Conservation (phyloP, 2,113 vertebrate genomes). For the Protobothrops mucrosquamatus region DNA sequence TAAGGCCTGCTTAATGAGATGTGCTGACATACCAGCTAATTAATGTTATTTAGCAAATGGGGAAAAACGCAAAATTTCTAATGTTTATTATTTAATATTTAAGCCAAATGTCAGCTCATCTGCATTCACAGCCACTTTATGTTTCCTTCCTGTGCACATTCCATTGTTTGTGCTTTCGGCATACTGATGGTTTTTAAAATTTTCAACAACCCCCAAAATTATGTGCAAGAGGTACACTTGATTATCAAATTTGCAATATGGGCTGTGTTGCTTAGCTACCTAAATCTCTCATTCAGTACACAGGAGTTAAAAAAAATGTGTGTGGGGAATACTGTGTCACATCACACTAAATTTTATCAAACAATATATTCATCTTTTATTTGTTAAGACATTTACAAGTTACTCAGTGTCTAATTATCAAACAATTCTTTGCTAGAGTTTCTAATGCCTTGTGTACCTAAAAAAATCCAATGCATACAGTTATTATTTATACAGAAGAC, state of each 20-base stretch:
- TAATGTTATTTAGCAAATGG: not conserved
- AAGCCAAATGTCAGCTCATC: not conserved
- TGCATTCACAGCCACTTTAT: not conserved
- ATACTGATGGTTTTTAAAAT: conserved; percentile 28
- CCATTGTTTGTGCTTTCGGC: not conserved
- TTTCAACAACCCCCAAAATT: conserved; percentile 20
- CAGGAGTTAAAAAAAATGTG: not conserved
- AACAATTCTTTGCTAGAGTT: not conserved
- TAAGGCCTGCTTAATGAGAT: not conserved
- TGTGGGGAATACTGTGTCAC: not conserved
- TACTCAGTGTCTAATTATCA: not conserved
- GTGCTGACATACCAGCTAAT: not conserved
- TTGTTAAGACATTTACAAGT: conserved; percentile 3
- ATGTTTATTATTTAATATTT: not conserved
- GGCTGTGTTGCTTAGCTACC: conserved; percentile 59
- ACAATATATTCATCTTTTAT: conserved; percentile 45
- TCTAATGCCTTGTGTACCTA: not conserved
- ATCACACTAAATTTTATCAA: conserved; percentile 29
- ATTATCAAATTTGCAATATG: conserved; percentile 56
- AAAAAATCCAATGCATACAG: not conserved
- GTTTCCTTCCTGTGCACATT: not conserved
- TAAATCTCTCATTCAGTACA: conserved; percentile 22
- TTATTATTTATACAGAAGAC: not conserved
- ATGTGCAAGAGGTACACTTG: conserved; percentile 49
- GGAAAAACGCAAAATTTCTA: not conserved